phyloP scores from a whole-genome alignment of 2,797 vertebrate genomes.

The Carduelis carduelis region DNA sequence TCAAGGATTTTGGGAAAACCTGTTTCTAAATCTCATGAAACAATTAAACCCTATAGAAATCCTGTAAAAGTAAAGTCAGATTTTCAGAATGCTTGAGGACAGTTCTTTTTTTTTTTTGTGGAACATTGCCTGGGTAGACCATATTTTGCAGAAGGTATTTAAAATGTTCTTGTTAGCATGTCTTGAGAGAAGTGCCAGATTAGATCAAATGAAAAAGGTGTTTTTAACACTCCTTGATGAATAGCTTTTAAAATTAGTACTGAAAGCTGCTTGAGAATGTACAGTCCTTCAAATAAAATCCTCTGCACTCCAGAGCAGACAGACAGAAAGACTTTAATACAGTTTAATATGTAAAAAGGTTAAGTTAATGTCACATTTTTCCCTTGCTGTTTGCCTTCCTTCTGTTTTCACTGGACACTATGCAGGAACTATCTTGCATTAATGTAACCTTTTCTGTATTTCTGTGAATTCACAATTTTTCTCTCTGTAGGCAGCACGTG shows the following conservation, averaged over 20 bases:
- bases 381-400: conserved; percentile 1
- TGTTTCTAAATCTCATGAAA: background rate
- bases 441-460: conserved; percentile 31
- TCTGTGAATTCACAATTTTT: background rate
- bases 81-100: background rate
- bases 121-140: background rate
- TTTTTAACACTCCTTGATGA: conserved; percentile 30
- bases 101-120: background rate
- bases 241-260: conserved; percentile 1
- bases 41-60: background rate
- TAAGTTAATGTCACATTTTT: conserved; percentile 48
- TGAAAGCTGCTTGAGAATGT: background rate
- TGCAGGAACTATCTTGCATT: background rate
- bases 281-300: conserved; percentile 6
- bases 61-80: background rate
- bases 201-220: conserved; percentile 24
- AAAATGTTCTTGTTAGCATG: conserved; percentile 13
- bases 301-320: background rate
- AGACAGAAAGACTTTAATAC: conserved; percentile 23
- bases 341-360: conserved; percentile 59
- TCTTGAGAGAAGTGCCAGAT: conserved; percentile 1
- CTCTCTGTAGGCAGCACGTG: background rate
- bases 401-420: background rate
- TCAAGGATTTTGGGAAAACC: background rate
- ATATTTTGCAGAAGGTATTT: background rate